phyloP scores from a whole-genome alignment of 2,113 vertebrate genomes.

The Miniopterus natalensis region DNA sequence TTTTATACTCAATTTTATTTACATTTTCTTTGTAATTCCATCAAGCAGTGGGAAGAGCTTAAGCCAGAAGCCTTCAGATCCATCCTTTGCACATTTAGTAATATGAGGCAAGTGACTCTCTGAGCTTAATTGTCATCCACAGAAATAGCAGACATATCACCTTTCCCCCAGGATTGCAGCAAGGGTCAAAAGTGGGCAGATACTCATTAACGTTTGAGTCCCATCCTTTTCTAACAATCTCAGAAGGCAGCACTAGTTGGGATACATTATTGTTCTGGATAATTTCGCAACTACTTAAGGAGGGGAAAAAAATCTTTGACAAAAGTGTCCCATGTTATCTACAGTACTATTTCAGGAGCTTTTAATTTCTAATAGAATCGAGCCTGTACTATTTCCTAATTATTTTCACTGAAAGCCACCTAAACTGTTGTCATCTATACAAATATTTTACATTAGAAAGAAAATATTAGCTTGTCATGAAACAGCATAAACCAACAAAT shows the following conservation, averaged over 20 bases:
- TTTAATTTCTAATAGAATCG: not conserved
- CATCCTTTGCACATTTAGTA: not conserved
- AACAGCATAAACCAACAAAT: not conserved
- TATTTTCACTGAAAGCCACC: not conserved
- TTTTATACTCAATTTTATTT: not conserved
- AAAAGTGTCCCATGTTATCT: not conserved
- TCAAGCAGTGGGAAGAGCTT: not conserved
- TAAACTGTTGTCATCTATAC: not conserved
- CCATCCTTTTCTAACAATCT: not conserved
- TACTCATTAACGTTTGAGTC: not conserved
- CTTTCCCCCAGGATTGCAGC: not conserved
- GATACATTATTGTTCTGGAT: not conserved
- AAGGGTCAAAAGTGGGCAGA: not conserved
- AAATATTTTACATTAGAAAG: slow-evolving; percentile 49
- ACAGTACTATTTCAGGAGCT: slow-evolving; percentile 9
- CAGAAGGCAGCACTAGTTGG: not conserved
- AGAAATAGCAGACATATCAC: not conserved
- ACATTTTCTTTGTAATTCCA: not conserved
- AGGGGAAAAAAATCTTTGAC: not conserved
- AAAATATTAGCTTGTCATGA: slow-evolving; percentile 18
- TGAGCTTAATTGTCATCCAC: not conserved
- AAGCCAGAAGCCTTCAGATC: not conserved
- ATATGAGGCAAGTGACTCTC: not conserved
- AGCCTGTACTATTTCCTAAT: not conserved
- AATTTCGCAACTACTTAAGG: slow-evolving; percentile 33